Evolutionary conservation across 2,113 vertebrate species (phyloP).

Genomic region (Proteles cristata): DNA sequence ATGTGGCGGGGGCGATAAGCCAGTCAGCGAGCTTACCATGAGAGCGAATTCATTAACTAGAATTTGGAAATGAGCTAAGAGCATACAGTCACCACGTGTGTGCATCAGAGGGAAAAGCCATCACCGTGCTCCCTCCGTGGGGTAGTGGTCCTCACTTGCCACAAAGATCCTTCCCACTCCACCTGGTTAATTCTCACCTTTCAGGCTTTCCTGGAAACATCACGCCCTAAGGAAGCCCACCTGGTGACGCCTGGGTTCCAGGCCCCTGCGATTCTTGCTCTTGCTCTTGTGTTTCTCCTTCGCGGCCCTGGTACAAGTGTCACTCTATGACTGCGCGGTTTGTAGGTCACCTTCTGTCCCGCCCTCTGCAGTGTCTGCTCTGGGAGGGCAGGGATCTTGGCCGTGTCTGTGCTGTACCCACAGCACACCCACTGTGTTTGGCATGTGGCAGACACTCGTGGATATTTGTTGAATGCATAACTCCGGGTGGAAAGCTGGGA

Average conservation of each 20-base stretch:
- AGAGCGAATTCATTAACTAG: background rate
- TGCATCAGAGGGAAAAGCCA: background rate
- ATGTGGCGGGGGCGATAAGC: background rate
- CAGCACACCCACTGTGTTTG: background rate
- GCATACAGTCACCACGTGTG: fast-evolving
- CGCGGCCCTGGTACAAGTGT: background rate
- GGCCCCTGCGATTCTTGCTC: fast-evolving
- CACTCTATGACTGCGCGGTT: fast-evolving
- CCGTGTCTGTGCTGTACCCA: background rate
- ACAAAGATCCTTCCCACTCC: background rate
- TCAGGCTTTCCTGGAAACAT: background rate
- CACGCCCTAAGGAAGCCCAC: background rate
- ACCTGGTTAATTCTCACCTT: background rate
- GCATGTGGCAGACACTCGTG: fast-evolving
- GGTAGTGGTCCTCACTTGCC: background rate
- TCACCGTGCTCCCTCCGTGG: background rate
- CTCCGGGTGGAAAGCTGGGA: background rate
- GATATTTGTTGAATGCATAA: background rate
- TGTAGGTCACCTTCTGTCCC: background rate
- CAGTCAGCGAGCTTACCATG: background rate
- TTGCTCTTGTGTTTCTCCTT: background rate
- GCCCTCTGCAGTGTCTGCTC: background rate
- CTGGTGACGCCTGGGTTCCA: background rate
- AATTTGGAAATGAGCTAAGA: background rate
- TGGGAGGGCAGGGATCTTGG: background rate